phyloP scores from a whole-genome alignment of 2,888 invertebrate genomes.

The Lasius platythorax region DNA sequence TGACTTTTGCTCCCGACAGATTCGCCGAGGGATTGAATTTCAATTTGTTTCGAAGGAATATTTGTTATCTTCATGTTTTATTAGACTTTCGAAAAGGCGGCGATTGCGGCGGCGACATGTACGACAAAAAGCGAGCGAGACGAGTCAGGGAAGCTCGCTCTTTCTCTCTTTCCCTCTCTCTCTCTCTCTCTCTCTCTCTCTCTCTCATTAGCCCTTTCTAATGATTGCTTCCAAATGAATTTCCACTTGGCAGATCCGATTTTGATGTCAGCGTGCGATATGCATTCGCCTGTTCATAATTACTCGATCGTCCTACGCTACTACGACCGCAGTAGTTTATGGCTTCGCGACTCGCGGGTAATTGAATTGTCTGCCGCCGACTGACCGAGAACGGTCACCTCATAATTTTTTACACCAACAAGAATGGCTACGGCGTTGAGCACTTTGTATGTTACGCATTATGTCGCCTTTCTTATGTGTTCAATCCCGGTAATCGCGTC shows the following conservation, averaged over 20 bases:
- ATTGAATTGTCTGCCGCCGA: slow-evolving; percentile 80
- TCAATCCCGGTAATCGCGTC: slow-evolving; percentile 6
- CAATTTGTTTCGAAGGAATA: slow-evolving; percentile 54
- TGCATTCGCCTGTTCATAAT: slow-evolving; percentile 72
- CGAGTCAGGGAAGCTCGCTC: slow-evolving; percentile 7
- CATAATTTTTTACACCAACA: slow-evolving; percentile 73
- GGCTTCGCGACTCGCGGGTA: slow-evolving; percentile 77
- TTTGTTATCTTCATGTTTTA: slow-evolving; percentile 29
- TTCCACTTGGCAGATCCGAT: slow-evolving; percentile 70
- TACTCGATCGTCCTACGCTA: slow-evolving; percentile 68
- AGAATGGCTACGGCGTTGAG: slow-evolving; percentile 42
- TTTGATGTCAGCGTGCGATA: slow-evolving; percentile 71
- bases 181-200: neutral
- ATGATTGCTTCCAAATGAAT: slow-evolving; percentile 72
- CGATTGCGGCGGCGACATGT: slow-evolving; percentile 13
- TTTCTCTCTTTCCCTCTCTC: neutral
- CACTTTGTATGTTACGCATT: slow-evolving; percentile 6
- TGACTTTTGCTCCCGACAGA: slow-evolving; percentile 52
- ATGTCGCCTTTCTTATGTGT: neutral
- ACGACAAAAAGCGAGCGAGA: slow-evolving; percentile 38
- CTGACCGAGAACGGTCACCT: slow-evolving; percentile 76
- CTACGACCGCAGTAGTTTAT: slow-evolving; percentile 76
- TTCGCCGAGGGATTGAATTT: slow-evolving; percentile 51
- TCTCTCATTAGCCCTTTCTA: slow-evolving; percentile 4
- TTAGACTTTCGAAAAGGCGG: slow-evolving; percentile 7